Evolutionary conservation across 2,797 vertebrate genomes (phyloP), one percentile per base, ranked within the genome.

Genomic region (Molossus molossus): DNA sequence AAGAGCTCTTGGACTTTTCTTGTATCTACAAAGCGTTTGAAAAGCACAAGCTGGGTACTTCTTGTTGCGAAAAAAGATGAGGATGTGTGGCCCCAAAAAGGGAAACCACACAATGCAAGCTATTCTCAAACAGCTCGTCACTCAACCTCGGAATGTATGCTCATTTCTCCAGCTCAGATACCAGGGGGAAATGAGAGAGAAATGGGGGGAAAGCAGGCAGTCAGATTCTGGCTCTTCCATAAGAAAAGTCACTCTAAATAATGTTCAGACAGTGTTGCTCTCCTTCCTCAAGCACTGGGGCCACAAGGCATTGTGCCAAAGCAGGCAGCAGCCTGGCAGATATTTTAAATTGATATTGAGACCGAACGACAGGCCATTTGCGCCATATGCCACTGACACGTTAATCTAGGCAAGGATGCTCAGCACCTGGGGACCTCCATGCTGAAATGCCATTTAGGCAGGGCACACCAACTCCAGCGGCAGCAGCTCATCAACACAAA

Each of bases 381-480:
- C 86, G 92, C 98, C 98, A 98, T 98, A 99, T 98, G 98, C 97
- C 97, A 97, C 97, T 87, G 97, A 97, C 97, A 97, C 98, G 50
- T 98, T 98, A 98, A 98, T 98, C 97, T 73, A 55, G 96, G 98
- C 97, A 96, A 98, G 97, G 97, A 98, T 96, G 96, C 97, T 96
- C 94, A 97, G 94, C 95, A 96, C 97, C 3, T 55, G 96, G 88
- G 96, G 96, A 98, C 96, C 90, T 94, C 97, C 97, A 94, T 69
- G 95, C 96, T 96, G 98, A 99, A 98, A 99, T 98, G 98, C 98
- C 98, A 98, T 95, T 98, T 97, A 98, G 94, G 96, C 96, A 81
- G 73, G 89, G 97, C 97, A 94, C 96, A 94, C 96, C 92, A 96
- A 95, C 96, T 96, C 97, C 96, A 96, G 96, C 82, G 97, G 97